Percentiles rank a stretch among this genome's conserved stretches.
Conservation (phyloP, 1,140 invertebrate species). For the Zaprionus ghesquierei region DNA sequence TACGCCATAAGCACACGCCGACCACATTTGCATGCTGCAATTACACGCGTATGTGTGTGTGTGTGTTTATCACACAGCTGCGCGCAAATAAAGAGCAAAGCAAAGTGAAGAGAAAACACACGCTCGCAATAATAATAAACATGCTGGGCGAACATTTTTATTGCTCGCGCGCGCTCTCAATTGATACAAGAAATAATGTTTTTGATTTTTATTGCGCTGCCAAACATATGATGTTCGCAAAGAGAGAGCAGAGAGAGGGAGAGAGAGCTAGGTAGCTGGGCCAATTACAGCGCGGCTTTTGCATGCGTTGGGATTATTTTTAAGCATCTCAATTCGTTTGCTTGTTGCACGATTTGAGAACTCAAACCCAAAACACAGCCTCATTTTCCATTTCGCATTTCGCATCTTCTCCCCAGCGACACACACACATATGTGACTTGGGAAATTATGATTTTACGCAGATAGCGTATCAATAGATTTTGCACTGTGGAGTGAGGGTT, state of each 20-base stretch:
- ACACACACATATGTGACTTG: constrained; percentile 14
- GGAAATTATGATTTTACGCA: constrained; percentile 3
- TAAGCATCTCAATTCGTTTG: constrained; percentile 10
- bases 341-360: constrained; percentile 6
- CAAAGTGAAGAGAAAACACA: constrained; percentile 39
- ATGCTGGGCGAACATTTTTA: constrained; percentile 60
- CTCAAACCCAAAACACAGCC: constrained; percentile 4
- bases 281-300: constrained; percentile 38
- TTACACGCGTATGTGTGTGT: constrained; percentile 14
- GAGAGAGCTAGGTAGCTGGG: background rate
- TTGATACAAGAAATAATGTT: constrained; percentile 78
- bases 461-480: background rate
- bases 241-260: constrained; percentile 13
- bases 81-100: constrained; percentile 14
- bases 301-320: constrained; percentile 57
- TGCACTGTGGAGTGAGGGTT: background rate
- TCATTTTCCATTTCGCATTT: background rate
- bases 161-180: constrained; percentile 55
- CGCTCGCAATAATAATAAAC: constrained; percentile 74
- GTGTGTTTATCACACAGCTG: constrained; percentile 30
- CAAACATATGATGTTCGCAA: constrained; percentile 76
- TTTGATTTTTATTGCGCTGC: constrained; percentile 79
- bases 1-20: constrained; percentile 14
- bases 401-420: background rate
- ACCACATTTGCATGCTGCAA: constrained; percentile 38